Evolutionary conservation across 64 coral and sea anemone genomes (phyloP), one percentile per base, ranked within the genome.

Genomic region (Trachythela sp.): DNA sequence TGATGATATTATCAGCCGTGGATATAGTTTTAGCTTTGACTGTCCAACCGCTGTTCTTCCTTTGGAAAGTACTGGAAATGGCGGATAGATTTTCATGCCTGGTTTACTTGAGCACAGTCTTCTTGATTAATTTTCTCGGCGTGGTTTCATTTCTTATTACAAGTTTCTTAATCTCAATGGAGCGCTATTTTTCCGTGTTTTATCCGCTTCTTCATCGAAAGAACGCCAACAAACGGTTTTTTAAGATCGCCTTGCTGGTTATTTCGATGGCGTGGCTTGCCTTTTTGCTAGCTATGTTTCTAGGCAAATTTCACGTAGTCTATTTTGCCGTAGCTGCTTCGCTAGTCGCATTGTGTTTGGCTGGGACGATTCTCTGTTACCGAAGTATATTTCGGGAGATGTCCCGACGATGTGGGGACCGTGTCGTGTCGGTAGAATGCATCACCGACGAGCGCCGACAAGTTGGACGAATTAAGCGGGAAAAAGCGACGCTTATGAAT

Each of bases 191-290:
- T 22, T 80, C 75, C 30, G 75, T 80, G 13, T 80, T 80, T 39
- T 80, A 80, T 39, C 75, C 75, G 33, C 31, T 80, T 35, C 10
- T 80, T 80, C 75, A 80, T 39, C 75, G 75, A 80, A 80, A 20
- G 9, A 35, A 80, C 75, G 75, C 75, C 13, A 80, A 80, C 37
- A 80, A 80, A 30, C 33, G 33, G 27, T 80, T 35, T 39, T 80
- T 80, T 80, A 80, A 39, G 10, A 22, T 39, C 20, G 75, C 37
- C 33, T 35, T 80, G 37, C 30, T 35, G 2, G 37, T 80, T 15
- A 34, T 39, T 15, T 35, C 9, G 33, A 20, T 80, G 6, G 30
- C 1, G 7, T 80, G 75, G 75, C 15, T 39, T 13, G 75, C 15
- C 2, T 80, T 80, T 35, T 2, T 80, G 4, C 33, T 80, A 17